These are phyloP conservation scores for Pipra filicauda DNA, from an alignment of 2,113 vertebrate genomes.

Conservation along the genomic window DNA sequence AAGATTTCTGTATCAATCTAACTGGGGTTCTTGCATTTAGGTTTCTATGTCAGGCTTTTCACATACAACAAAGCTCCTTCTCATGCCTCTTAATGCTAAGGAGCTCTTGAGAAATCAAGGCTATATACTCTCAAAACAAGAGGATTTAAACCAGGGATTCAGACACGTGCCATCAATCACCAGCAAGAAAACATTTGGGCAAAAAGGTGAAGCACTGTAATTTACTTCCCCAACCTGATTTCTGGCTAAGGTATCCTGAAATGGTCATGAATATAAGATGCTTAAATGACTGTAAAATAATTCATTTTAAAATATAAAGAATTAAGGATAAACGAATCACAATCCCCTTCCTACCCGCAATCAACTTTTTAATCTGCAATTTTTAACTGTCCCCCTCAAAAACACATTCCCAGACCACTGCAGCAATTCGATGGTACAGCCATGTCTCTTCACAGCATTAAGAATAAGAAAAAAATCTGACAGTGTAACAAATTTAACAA, in stretches of 20 bases:
- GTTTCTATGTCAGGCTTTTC: not conserved
- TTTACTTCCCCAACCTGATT: not conserved
- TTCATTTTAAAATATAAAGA: not conserved
- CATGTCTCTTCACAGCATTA: not conserved
- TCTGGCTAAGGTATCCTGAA: not conserved
- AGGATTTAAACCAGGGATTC: not conserved
- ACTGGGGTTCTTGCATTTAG: not conserved
- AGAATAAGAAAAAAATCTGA: not conserved
- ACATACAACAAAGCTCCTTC: not conserved
- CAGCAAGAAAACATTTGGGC: slow-evolving; percentile 18
- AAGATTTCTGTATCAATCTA: not conserved
- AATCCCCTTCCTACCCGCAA: not conserved
- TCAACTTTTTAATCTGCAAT: not conserved
- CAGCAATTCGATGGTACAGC: not conserved
- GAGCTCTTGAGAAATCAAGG: not conserved
- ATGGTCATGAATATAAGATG: not conserved
- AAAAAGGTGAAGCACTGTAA: slow-evolving; percentile 5
- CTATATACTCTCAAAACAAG: not conserved
- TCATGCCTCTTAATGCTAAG: not conserved
- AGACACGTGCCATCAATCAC: not conserved
- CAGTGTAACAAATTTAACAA: not conserved
- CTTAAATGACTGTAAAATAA: not conserved
- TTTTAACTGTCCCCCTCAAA: not conserved
- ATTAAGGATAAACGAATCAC: slow-evolving; percentile 23
- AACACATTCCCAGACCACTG: not conserved